Conservation (phyloP, 2,113 vertebrate genomes). For the Hyperoodon ampullatus region DNA sequence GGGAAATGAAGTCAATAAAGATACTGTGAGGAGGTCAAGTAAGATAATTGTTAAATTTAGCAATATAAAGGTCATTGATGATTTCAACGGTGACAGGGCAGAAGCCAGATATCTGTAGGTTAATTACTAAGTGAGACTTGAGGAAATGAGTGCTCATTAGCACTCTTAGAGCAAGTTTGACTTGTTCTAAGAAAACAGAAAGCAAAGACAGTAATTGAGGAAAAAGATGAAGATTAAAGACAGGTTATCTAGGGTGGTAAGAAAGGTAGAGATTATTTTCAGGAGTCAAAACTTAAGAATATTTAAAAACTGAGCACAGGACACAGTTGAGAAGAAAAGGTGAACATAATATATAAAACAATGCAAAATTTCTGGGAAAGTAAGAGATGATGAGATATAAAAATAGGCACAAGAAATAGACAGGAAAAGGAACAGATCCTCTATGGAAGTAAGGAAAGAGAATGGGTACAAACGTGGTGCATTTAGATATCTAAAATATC, state of each 20-base stretch:
- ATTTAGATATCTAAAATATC: neutral
- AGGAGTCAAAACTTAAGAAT: neutral
- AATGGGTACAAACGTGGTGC: neutral
- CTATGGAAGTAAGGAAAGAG: neutral
- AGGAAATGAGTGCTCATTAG: neutral
- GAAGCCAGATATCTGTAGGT: neutral
- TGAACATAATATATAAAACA: neutral
- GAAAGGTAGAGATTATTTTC: neutral
- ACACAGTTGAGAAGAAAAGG: neutral
- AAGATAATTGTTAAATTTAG: neutral
- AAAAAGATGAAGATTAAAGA: neutral
- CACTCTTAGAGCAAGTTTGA: neutral
- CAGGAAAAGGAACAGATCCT: neutral
- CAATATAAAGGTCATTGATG: neutral
- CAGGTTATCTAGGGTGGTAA: neutral
- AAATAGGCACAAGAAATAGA: neutral
- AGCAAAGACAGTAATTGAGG: neutral
- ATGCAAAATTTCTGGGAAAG: neutral
- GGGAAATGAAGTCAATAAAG: neutral
- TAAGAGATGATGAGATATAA: neutral
- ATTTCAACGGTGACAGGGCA: neutral
- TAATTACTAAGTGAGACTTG: neutral
- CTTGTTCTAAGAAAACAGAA: neutral
- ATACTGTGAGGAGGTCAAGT: neutral
- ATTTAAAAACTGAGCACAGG: neutral